Percentiles rank a stretch among this genome's conserved stretches.
Evolutionary conservation across 2,797 vertebrate genomes (phyloP).

Genomic region (Poecilia picta): DNA sequence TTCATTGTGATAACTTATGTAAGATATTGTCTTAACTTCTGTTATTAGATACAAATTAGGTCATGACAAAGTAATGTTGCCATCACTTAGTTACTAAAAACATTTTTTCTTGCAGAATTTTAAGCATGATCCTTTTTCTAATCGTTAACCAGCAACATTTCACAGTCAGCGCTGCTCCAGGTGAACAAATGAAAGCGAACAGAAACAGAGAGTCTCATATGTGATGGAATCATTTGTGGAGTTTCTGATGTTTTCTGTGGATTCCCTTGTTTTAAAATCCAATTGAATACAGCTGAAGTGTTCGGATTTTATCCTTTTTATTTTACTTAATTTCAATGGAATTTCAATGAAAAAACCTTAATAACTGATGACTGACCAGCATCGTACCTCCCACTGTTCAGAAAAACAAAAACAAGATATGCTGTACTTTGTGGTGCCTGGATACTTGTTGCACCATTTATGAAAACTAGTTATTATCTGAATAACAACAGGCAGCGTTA

Average conservation of each 20-base stretch:
- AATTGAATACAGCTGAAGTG: background rate
- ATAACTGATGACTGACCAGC: background rate
- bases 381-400: background rate
- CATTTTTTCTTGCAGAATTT: background rate
- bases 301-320: background rate
- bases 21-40: background rate
- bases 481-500: background rate
- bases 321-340: no score
- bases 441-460: background rate
- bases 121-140: background rate
- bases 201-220: conserved; percentile 3
- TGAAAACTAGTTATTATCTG: background rate
- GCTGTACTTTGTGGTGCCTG: background rate
- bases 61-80: background rate
- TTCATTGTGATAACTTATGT: background rate
- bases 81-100: background rate
- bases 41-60: background rate
- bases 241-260: background rate
- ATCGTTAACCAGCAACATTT: background rate
- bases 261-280: background rate
- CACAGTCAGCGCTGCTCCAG: conserved; percentile 43
- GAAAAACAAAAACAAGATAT: background rate
- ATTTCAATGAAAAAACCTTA: background rate
- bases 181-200: conserved; percentile 28
- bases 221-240: background rate